Evolutionary conservation across 1,140 invertebrate species (phyloP), one percentile per base, ranked within the genome.

Genomic region (Brachionus rubens): DNA sequence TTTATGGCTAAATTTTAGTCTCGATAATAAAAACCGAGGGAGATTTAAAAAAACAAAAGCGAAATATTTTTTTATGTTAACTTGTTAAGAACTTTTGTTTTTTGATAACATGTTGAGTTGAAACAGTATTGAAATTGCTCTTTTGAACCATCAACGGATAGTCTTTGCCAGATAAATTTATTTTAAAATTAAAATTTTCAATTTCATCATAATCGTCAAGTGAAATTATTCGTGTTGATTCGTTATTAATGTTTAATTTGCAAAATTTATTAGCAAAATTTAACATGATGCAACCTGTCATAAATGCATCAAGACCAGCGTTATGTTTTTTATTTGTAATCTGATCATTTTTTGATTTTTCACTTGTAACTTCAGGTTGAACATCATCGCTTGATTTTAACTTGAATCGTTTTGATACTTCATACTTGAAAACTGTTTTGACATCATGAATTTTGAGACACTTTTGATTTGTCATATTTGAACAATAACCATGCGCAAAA

Each of bases 231-330:
- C 19, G 40, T 10, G 33, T 24, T 76, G 21, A 24, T 1, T 16
- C 47, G 41, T 28, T 24, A 26, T 52, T 30, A 10, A 36, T 19
- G 10, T 77, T 68, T 21, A 76, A 78, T 5, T 79, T 78, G 10
- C 14, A 56, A 68, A 80, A 79, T 36, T 79, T 78, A 4, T 77
- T 75, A 4, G 83, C 26, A 56, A 80, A 82, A 52, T 76, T 78
- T 6, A 83, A 79, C 75, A 86, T 81, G 30, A 80, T 80, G 68
- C 81, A 86, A 2, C 84, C 86, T 21, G 86, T 87, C 85, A 86
- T 87, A 76, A 86, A 87, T 9, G 86, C 84, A 80, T 87, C 86
- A 80, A 82, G 85, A 4, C 86, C 86, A 52, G 86, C 82, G 36
- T 84, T 78, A 79, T 87, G 86, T 30, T 30, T 50, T 36, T 5